These are phyloP conservation scores for Zhuqinia jingwanae DNA, from an alignment of 2,888 invertebrate species.

Conservation along the genomic window DNA sequence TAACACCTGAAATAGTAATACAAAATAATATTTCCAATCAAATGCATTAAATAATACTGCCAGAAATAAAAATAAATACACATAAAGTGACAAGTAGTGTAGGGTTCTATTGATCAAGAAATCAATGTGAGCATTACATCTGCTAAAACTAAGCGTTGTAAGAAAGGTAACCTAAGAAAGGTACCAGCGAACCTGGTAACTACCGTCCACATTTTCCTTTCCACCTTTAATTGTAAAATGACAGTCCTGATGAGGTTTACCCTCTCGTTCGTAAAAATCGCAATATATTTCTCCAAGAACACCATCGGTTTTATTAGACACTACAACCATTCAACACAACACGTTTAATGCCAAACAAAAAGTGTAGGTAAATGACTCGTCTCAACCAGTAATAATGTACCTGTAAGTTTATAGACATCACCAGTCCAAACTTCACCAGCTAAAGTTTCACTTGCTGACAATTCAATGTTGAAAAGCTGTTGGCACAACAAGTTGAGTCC, in stretches of 20 bases:
- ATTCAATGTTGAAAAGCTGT: slow-evolving; percentile 89
- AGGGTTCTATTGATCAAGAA: too few species aligned
- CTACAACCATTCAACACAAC: slow-evolving; percentile 80
- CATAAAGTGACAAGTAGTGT: too few species aligned
- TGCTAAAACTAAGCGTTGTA: too few species aligned
- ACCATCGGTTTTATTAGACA: slow-evolving; percentile 90
- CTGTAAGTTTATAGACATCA: slow-evolving; percentile 94
- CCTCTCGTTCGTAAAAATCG: slow-evolving; percentile 94
- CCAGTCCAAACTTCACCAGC: slow-evolving; percentile 93
- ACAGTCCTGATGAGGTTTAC: slow-evolving; percentile 98
- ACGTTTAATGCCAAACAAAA: too few species aligned
- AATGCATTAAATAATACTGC: too few species aligned
- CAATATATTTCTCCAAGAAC: slow-evolving; percentile 97
- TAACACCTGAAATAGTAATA: slow-evolving; percentile 85
- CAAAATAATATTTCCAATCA: too few species aligned
- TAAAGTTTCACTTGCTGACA: slow-evolving; percentile 87
- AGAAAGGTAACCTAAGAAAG: too few species aligned
- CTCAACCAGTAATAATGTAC: slow-evolving; percentile 79
- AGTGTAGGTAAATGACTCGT: too few species aligned
- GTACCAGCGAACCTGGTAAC: slow-evolving; percentile 87
- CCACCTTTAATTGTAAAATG: slow-evolving; percentile 99
- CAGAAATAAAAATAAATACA: too few species aligned
- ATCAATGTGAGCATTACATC: too few species aligned
- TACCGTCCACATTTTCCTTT: slow-evolving; percentile 87
- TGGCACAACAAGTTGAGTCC: slow-evolving; percentile 95